Evolutionary conservation across 2,113 vertebrate species (phyloP).

Genomic region (Sciurus niger): DNA sequence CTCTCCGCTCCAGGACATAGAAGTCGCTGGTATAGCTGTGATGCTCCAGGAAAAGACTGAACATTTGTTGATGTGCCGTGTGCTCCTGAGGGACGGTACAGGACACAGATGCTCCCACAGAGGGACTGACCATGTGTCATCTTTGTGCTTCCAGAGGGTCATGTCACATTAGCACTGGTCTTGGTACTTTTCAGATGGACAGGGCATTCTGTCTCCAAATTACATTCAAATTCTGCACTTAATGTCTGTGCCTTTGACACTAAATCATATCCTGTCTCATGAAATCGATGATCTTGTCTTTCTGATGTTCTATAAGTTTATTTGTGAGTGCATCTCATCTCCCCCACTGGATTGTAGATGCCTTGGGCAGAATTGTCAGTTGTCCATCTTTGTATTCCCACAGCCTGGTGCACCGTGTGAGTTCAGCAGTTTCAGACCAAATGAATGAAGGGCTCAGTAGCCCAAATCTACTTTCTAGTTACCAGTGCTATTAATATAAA

Average conservation of each 20-base stretch:
- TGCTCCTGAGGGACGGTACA: conserved; percentile 20
- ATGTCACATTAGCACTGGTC: conserved; percentile 51
- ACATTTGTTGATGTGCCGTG: not conserved
- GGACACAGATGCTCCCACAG: conserved; percentile 62
- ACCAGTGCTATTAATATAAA: not conserved
- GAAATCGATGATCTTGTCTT: conserved; percentile 44
- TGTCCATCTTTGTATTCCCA: not conserved
- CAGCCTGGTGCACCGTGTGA: not conserved
- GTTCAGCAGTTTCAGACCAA: conserved; percentile 19
- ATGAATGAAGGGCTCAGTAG: not conserved
- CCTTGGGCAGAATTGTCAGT: not conserved
- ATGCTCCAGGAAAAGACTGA: conserved; percentile 62
- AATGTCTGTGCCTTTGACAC: conserved; percentile 28
- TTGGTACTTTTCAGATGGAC: conserved; percentile 45
- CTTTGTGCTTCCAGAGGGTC: conserved; percentile 40
- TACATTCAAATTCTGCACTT: conserved; percentile 66
- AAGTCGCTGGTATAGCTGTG: conserved; percentile 22
- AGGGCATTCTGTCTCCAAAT: conserved; percentile 54
- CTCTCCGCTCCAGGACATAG: not conserved
- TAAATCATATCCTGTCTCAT: conserved; percentile 57
- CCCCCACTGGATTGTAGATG: not conserved
- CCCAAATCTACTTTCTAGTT: not conserved
- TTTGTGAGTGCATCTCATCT: not conserved
- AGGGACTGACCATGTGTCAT: not conserved
- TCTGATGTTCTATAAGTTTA: conserved; percentile 25